A percentile compares a stretch with the other conserved stretches of the same genome.
phyloP scores from a whole-genome alignment of 64 coral and sea anemone genomes.

The Catalaphyllia jardinei region DNA sequence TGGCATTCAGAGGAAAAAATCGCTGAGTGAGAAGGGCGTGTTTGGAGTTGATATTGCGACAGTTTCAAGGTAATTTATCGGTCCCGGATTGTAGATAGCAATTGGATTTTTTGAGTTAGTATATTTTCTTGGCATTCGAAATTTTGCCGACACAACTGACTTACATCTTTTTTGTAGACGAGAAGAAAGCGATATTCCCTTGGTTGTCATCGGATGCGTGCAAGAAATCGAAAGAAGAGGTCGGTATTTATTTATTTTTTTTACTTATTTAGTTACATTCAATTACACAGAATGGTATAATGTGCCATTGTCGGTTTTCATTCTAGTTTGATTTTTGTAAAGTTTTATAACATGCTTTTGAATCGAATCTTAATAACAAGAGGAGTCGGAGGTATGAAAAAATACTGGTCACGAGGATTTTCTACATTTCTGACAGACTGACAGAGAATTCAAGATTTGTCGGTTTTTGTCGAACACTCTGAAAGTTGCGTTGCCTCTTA shows the following conservation, averaged over 20 bases:
- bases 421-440: too few relatives aligned
- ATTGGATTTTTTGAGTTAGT: too few relatives aligned
- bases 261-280: too few relatives aligned
- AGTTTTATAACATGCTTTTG: too few relatives aligned
- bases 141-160: background rate
- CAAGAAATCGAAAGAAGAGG: conserved; percentile 91
- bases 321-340: background rate
- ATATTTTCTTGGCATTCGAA: too few relatives aligned
- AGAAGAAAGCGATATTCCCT: conserved; percentile 88
- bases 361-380: too few relatives aligned
- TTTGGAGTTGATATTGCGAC: conserved; percentile 92
- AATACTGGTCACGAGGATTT: too few relatives aligned
- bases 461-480: background rate
- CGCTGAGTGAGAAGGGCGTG: conserved; percentile 73
- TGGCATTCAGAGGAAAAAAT: conserved; percentile 85
- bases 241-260: background rate
- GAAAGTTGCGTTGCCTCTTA: background rate
- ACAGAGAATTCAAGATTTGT: too few relatives aligned
- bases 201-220: conserved; percentile 93
- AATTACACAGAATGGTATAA: background rate
- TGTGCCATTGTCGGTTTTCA: background rate
- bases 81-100: background rate
- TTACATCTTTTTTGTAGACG: conserved; percentile 58
- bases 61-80: conserved; percentile 66
- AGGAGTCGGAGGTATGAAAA: too few relatives aligned